Percentiles rank a stretch among this genome's conserved stretches.
Evolutionary conservation across 2,888 invertebrate genomes (phyloP).

Genomic region (Andrena trimmerana): DNA sequence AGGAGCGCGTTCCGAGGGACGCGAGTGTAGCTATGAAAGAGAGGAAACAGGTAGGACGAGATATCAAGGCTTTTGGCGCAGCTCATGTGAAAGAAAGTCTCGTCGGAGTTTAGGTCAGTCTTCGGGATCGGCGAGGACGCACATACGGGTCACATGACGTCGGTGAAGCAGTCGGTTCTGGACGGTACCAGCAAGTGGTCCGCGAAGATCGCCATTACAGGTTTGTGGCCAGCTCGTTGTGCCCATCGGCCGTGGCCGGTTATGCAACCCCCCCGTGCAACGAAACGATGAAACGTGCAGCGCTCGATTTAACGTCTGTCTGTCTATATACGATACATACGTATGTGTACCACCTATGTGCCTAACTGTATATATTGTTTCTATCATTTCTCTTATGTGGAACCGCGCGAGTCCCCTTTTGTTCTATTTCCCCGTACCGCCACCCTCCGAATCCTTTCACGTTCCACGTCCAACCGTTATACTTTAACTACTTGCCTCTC

Average conservation of each 20-base stretch:
- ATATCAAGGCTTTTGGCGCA: constrained; percentile 69
- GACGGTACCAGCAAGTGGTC: constrained; percentile 99
- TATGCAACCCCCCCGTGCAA: constrained; percentile 57
- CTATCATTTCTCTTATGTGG: constrained; percentile 24
- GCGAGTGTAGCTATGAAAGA: constrained; percentile 9
- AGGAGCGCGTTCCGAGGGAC: constrained; percentile 1
- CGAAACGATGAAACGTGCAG: constrained; percentile 59
- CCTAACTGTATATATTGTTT: constrained; percentile 42
- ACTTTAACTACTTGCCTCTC: background rate
- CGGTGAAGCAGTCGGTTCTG: constrained; percentile 99
- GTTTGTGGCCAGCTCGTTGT: constrained; percentile 87
- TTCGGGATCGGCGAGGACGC: constrained; percentile 98
- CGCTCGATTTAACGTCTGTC: constrained; percentile 51
- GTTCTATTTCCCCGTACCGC: background rate
- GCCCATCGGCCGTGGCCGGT: constrained; percentile 62
- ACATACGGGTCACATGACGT: constrained; percentile 98
- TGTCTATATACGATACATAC: constrained; percentile 42
- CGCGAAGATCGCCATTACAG: constrained; percentile 99
- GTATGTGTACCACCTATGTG: constrained; percentile 54
- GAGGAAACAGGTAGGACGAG: constrained; percentile 67
- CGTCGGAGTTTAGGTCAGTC: constrained; percentile 92
- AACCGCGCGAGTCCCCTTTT: background rate
- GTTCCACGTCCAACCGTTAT: constrained; percentile 4
- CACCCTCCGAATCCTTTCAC: background rate
- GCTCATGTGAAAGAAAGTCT: constrained; percentile 80